Percentiles rank a stretch among this genome's conserved stretches.
Conservation (phyloP, 2,113 vertebrate species). For the Tachycineta bicolor region DNA sequence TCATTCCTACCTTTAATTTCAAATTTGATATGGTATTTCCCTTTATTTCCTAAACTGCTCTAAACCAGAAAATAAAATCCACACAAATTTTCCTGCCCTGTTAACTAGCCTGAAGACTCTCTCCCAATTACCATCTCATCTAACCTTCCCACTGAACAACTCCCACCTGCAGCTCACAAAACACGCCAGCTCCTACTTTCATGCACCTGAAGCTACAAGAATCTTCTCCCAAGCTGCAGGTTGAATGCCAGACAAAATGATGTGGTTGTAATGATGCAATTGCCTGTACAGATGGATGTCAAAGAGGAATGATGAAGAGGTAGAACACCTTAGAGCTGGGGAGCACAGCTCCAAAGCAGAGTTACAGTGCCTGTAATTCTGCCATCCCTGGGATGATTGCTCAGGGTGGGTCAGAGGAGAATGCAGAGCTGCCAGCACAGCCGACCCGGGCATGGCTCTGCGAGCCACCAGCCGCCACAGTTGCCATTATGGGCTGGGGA, state of each 20-base stretch:
- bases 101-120: constrained; percentile 22
- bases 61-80: neutral
- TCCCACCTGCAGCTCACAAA: neutral
- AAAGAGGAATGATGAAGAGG: neutral
- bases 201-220: constrained; percentile 34
- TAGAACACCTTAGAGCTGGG: neutral
- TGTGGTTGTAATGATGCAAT: neutral
- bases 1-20: neutral
- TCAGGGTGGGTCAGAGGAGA: fast-evolving
- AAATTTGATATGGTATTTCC: neutral
- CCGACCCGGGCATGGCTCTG: neutral
- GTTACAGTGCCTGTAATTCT: neutral
- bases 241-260: neutral
- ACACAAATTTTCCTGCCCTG: neutral
- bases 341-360: neutral
- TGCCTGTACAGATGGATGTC: neutral
- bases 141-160: constrained; percentile 7
- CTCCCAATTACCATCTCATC: constrained; percentile 11
- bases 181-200: neutral
- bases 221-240: constrained; percentile 8
- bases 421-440: neutral
- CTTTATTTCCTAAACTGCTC: neutral
- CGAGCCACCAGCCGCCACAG: neutral
- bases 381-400: neutral
- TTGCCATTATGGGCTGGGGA: neutral